phyloP scores from a whole-genome alignment of 2,113 vertebrate species.

The Chionis minor region DNA sequence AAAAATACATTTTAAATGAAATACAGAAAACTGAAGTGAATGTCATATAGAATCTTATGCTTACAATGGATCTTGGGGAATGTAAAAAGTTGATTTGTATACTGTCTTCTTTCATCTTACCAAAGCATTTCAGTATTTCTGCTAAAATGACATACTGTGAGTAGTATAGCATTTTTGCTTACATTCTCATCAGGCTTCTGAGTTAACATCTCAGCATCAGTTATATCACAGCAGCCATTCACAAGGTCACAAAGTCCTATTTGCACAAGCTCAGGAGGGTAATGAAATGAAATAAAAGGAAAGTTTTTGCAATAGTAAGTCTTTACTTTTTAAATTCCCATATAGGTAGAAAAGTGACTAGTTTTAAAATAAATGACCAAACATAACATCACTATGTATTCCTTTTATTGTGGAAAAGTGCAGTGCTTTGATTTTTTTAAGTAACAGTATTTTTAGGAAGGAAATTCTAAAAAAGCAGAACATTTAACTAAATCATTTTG shows the following conservation, averaged over 20 bases:
- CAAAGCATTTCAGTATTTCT: neutral
- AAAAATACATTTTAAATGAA: neutral
- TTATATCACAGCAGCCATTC: neutral
- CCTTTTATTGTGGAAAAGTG: neutral
- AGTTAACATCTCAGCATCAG: neutral
- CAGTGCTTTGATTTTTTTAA: neutral
- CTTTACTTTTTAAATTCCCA: neutral
- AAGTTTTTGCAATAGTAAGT: neutral
- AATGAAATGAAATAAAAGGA: neutral
- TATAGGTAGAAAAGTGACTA: neutral
- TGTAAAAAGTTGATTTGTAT: neutral
- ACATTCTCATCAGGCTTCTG: neutral
- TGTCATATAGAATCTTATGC: neutral
- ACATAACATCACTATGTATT: neutral
- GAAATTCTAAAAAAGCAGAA: neutral
- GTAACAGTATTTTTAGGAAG: neutral
- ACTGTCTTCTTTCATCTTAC: neutral
- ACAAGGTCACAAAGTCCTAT: neutral
- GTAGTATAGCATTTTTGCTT: neutral
- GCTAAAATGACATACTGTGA: neutral
- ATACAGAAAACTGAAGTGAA: neutral
- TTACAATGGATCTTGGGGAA: neutral
- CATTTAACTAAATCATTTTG: neutral
- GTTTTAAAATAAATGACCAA: neutral
- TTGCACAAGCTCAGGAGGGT: neutral